Conservation (phyloP, 92 coral and sea anemone genomes). For the Siderastrea radians region DNA sequence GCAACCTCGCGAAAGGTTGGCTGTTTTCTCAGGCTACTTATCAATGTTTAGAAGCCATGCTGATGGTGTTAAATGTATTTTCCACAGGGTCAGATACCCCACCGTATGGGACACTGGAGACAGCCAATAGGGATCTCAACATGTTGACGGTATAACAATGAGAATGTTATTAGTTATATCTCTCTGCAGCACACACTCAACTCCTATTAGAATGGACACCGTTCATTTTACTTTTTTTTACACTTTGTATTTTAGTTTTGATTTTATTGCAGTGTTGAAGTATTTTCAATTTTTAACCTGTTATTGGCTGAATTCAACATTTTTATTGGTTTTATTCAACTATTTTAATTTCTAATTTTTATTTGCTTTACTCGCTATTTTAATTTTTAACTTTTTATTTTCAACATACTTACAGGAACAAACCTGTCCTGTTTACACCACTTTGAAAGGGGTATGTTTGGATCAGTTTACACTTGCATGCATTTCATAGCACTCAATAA, state of each 20-base stretch:
- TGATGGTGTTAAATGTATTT: slow-evolving; percentile 19
- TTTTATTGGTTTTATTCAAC: not conserved
- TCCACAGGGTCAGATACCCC: slow-evolving; percentile 82
- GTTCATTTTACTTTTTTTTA: not conserved
- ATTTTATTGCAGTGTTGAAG: not conserved
- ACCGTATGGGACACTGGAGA: slow-evolving; percentile 86
- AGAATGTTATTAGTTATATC: not conserved
- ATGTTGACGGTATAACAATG: slow-evolving; percentile 68
- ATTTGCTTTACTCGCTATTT: not conserved
- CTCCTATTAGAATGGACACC: not conserved
- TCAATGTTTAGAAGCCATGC: not conserved
- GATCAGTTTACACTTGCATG: not conserved
- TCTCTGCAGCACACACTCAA: not conserved
- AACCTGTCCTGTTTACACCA: slow-evolving; percentile 97
- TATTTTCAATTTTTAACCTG: not conserved
- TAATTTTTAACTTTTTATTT: slow-evolving; percentile 17
- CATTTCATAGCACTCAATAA: not conserved
- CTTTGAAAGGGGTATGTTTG: slow-evolving; percentile 92
- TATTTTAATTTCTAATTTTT: not conserved
- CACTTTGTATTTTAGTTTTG: not conserved
- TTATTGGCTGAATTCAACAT: not conserved
- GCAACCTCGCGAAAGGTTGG: no score
- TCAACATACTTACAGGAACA: slow-evolving; percentile 76
- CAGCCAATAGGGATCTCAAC: slow-evolving; percentile 64
- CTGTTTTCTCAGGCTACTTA: not conserved